Evolutionary conservation across 2,113 vertebrate species (phyloP).

Genomic region (Eolophus roseicapilla): DNA sequence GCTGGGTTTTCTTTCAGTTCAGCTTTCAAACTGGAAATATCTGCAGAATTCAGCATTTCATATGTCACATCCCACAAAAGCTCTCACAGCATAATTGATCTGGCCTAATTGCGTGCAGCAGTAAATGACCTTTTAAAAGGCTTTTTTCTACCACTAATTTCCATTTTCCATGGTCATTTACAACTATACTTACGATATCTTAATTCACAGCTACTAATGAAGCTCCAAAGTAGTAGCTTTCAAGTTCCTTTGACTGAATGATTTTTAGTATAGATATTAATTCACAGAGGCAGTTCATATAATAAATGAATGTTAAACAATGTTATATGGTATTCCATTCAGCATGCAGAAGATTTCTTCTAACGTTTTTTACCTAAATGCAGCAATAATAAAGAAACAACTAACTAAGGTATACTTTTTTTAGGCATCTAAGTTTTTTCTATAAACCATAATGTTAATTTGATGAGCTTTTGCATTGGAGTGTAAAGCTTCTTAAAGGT

Average conservation of each 20-base stretch:
- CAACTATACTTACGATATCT: neutral
- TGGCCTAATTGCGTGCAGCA: neutral
- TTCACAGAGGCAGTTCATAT: neutral
- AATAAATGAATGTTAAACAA: neutral
- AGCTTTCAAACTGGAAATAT: neutral
- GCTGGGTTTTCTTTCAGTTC: neutral
- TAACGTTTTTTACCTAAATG: neutral
- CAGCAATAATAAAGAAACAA: neutral
- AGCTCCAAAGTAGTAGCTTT: conserved; percentile 10
- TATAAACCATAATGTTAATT: neutral
- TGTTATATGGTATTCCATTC: neutral
- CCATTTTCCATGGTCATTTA: conserved; percentile 39
- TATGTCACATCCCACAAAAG: neutral
- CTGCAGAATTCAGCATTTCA: neutral
- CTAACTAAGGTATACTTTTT: neutral
- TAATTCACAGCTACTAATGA: conserved; percentile 34
- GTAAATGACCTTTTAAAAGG: conserved; percentile 36
- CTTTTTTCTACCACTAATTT: conserved; percentile 33
- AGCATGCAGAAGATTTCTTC: neutral
- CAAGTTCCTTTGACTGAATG: neutral
- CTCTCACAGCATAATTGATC: neutral
- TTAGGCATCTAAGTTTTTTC: neutral
- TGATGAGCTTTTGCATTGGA: neutral
- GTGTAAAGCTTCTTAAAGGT: neutral
- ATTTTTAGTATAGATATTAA: conserved; percentile 17